A percentile compares a stretch with the other conserved stretches of the same genome.
These are phyloP conservation scores for Petrolisthes manimaculis DNA, from an alignment of 2,888 invertebrate species.

Conservation along the genomic window DNA sequence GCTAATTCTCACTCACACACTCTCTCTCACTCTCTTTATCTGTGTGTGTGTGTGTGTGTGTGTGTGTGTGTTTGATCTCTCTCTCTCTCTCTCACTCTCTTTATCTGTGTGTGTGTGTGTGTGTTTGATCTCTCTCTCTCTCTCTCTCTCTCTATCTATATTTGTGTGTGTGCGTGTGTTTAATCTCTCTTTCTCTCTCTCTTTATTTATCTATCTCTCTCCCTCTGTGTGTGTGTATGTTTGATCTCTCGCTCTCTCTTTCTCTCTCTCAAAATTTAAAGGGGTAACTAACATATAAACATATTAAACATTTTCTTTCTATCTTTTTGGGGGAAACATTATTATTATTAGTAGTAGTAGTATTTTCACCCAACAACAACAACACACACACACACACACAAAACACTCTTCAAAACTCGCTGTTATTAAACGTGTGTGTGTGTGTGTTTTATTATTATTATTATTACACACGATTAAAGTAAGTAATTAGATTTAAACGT, in stretches of 20 bases:
- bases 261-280: background rate
- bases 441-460: no score
- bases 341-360: no score
- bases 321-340: no score
- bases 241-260: background rate
- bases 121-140: background rate
- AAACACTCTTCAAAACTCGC: background rate
- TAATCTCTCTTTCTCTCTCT: background rate
- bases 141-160: background rate
- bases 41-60: no score
- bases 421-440: no score
- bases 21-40: background rate
- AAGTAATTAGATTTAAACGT: no score
- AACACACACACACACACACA: background rate
- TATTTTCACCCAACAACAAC: background rate
- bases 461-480: no score
- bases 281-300: background rate
- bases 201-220: background rate
- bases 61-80: no score
- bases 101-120: no score
- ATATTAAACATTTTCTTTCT: no score
- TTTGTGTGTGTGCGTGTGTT: no score
- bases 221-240: no score
- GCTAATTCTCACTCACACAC: background rate
- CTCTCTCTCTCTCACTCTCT: background rate